These are phyloP conservation scores for Siphonodentalium dalli DNA, from an alignment of 2,888 invertebrate genomes.

Conservation along the genomic window DNA sequence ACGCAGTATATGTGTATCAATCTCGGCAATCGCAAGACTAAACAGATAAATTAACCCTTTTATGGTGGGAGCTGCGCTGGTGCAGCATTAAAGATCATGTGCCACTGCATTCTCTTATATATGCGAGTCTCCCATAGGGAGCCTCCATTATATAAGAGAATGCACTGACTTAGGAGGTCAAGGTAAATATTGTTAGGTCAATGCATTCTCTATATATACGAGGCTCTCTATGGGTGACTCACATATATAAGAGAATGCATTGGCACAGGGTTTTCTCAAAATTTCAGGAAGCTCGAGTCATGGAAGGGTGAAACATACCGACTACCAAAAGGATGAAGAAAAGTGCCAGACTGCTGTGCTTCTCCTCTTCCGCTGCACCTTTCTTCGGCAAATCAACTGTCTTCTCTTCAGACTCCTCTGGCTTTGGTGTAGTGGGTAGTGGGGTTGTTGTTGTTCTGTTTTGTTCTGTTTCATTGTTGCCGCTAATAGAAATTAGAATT, in stretches of 20 bases:
- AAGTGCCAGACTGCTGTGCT: constrained; percentile 94
- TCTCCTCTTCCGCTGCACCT: constrained; percentile 90
- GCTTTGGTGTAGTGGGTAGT: constrained; percentile 32
- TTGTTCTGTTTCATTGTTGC: constrained; percentile 2
- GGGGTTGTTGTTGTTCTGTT: constrained; percentile 23
- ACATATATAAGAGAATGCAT: background rate
- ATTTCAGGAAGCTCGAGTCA: background rate
- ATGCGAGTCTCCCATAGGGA: too few species aligned
- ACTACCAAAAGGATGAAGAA: constrained; percentile 97
- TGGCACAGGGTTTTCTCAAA: background rate
- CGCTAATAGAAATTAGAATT: background rate
- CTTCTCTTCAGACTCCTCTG: constrained; percentile 31
- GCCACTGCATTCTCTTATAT: too few species aligned
- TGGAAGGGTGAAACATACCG: constrained; percentile 55
- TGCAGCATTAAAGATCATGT: too few species aligned
- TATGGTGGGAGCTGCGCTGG: too few species aligned
- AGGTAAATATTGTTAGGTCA: too few species aligned
- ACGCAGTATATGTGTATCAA: too few species aligned
- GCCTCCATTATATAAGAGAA: too few species aligned
- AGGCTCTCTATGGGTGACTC: background rate
- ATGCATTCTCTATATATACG: too few species aligned
- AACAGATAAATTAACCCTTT: too few species aligned
- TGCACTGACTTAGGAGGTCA: too few species aligned
- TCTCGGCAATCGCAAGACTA: too few species aligned
- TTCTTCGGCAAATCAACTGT: constrained; percentile 75